Percentiles rank a stretch among this genome's conserved stretches.
phyloP scores from a whole-genome alignment of 2,888 invertebrate species.

The Minunthozetes semirufus region DNA sequence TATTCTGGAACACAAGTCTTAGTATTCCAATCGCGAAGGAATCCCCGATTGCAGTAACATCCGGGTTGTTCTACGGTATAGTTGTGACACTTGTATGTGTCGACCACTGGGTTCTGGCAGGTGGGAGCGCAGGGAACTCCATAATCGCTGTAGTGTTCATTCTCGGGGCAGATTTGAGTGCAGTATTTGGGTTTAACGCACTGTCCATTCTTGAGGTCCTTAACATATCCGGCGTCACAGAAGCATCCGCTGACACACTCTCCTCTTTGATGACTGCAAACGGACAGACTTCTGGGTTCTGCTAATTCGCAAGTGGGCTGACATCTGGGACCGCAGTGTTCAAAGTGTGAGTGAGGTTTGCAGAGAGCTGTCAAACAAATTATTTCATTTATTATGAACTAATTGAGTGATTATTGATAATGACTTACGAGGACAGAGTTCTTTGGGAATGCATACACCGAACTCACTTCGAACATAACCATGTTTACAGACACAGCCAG shows the following conservation, averaged over 20 bases:
- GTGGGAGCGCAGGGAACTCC: not conserved
- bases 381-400: not conserved
- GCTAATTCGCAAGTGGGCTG: slow-evolving; percentile 8
- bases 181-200: slow-evolving; percentile 14
- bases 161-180: slow-evolving; percentile 12
- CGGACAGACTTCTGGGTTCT: not conserved
- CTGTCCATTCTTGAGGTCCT: slow-evolving; percentile 1
- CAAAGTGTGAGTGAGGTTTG: slow-evolving; percentile 14
- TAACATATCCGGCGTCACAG: slow-evolving; percentile 23
- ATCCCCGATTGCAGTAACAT: slow-evolving; percentile 11
- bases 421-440: not conserved
- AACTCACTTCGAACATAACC: not conserved
- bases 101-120: not conserved
- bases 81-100: not conserved
- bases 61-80: not conserved
- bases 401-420: not conserved
- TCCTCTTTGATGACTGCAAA: not conserved
- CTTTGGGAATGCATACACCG: not conserved
- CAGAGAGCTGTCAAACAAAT: not conserved
- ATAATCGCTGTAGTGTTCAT: slow-evolving; percentile 21
- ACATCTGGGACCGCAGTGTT: slow-evolving; percentile 19
- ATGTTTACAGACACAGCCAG: slow-evolving; percentile 1
- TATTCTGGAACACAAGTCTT: not conserved
- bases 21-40: not conserved
- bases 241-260: slow-evolving; percentile 11